phyloP scores from a whole-genome alignment of 2,113 vertebrate species.

The Herpailurus yagouaroundi region DNA sequence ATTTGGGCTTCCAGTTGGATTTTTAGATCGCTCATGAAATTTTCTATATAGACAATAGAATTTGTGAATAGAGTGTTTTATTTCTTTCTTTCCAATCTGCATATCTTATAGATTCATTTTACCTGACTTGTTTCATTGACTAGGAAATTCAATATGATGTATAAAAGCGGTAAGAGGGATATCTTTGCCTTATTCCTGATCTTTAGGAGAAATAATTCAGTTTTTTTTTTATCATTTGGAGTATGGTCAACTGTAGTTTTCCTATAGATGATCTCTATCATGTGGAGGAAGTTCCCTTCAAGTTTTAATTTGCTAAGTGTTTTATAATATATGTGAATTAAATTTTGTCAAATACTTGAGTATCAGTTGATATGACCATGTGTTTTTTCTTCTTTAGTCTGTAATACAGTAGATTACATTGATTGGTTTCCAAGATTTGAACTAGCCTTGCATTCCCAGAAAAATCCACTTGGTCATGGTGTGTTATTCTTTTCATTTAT shows the following conservation, averaged over 20 bases:
- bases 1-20: background rate
- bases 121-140: background rate
- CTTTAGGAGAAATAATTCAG: background rate
- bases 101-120: background rate
- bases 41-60: background rate
- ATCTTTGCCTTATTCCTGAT: background rate
- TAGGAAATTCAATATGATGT: background rate
- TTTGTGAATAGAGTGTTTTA: background rate
- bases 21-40: background rate
- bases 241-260: background rate
- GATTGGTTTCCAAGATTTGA: background rate
- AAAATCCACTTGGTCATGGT: background rate
- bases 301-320: background rate
- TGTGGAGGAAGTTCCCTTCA: background rate
- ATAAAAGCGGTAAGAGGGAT: background rate
- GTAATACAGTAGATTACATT: background rate
- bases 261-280: background rate
- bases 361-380: background rate
- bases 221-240: background rate
- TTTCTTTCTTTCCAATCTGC: background rate
- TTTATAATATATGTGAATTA: background rate
- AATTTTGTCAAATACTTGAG: background rate
- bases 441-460: background rate
- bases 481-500: background rate
- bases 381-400: background rate